Evolutionary conservation across 2,797 vertebrate genomes (phyloP).

Genomic region (Sebastes trivittatus): DNA sequence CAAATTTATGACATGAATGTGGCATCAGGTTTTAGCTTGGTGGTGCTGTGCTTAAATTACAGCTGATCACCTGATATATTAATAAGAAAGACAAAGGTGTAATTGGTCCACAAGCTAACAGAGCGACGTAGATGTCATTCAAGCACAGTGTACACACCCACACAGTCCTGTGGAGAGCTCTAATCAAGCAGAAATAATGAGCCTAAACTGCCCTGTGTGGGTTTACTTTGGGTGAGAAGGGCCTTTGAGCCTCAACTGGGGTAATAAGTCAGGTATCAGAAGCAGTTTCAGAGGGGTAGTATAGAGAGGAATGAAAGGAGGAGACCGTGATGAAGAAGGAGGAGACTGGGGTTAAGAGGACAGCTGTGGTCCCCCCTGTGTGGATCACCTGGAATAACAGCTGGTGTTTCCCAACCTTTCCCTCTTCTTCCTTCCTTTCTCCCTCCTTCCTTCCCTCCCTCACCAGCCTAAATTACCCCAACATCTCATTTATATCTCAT

Average conservation of each 20-base stretch:
- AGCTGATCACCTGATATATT: background rate
- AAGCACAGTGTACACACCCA: background rate
- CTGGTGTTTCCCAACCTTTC: conserved; percentile 50
- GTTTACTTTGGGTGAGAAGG: background rate
- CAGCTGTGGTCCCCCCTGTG: conserved; percentile 38
- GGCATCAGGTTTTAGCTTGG: background rate
- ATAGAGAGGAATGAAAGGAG: conserved; percentile 5
- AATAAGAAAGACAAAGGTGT: background rate
- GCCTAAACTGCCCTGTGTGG: background rate
- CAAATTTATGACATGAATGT: background rate
- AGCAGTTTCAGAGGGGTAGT: background rate
- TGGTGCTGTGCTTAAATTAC: background rate
- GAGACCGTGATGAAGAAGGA: conserved; percentile 34
- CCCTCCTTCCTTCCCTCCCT: background rate
- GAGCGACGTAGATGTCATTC: background rate
- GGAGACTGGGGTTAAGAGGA: conserved; percentile 25
- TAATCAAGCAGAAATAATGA: conserved; percentile 1
- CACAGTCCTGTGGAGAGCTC: background rate
- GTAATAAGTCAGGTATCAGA: background rate
- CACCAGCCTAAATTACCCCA: conserved; percentile 30
- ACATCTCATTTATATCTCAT: conserved; percentile 55
- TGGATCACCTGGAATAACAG: conserved; percentile 70
- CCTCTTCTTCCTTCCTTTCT: background rate
- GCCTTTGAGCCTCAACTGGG: background rate
- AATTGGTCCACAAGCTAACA: background rate